Evolutionary conservation across 2,888 invertebrate genomes (phyloP), one percentile per base, ranked within the genome.

Genomic region (Amiota communis): DNA sequence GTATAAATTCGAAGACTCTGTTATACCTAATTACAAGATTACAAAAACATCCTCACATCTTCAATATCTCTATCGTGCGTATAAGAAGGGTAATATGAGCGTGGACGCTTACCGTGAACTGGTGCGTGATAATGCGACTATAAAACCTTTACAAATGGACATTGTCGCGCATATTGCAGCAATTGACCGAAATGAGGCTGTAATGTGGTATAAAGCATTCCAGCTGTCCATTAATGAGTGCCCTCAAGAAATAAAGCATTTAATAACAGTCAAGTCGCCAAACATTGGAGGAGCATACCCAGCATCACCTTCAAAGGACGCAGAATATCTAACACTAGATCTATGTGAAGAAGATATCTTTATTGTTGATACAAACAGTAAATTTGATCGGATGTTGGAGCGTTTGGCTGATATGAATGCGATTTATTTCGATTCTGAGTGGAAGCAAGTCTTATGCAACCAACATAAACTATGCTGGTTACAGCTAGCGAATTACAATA

Each of bases 351-450:
- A 87, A 72, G 89, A 90, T 75, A 92, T 95, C 76, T 89, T 91
- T 77, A 89, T 95, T 63, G 91, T 95, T 72, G 92, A 95, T 83
- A 91, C 91, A 75, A 88, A 89, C 72, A 88, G 89, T 77, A 89
- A 90, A 69, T 95, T 95, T 86, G 90, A 92, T 83, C 90, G 92
- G 61, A 92, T 95, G 87, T 87, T 94, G 73, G 90, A 91, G 75
- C 89, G 90, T 56, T 76, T 90, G 57, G 82, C 84, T 77, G 72
- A 74, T 59, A 82, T 87, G 71, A 77, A 75, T 48, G 72, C 95
- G 71, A 93, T 97, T 46, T 96, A 96, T 61, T 92, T 97, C 81
- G 97, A 98, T 88, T 94, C 96, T 70, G 97, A 98, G 90, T 98
- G 97, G 97, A 96, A 96, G 87, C 97, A 97, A 53, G 93, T 93